Base-by-base conservation (phyloP, 1,140 invertebrate species). In the honey bee (Apis mellifera) region DNA sequence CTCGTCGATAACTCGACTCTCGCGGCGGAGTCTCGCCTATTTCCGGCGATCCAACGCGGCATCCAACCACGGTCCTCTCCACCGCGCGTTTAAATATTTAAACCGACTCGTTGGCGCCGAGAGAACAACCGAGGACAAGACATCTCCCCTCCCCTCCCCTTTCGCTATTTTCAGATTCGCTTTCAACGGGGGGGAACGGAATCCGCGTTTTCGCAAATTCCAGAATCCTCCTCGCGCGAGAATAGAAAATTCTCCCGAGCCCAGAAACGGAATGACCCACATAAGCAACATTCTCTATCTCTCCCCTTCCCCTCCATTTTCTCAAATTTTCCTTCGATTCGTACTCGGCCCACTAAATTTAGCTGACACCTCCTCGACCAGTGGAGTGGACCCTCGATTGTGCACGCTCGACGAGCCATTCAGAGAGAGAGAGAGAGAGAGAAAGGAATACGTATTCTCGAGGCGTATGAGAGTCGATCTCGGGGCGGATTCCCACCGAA, bases 391-490 rank as follows among this genome's bases (percentile, higher is more conserved):
- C n/a, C n/a, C n/a, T 26, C 32, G 32, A 32, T 32, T 32, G 32
- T 32, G 32, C 32, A 32, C 32, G 2, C 32, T 32, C 32, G 32
- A 32, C 4, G 32, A 32, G 32, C 32, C 32, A 32, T 32, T 32
- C 4, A 32, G 32, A 72, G 71, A 73, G 50, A 73, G 32, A 64
- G 26, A 59, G 50, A 76, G 71, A 75, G 70, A 83, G 74, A 74
- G 64, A 70, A 60, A 84, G 84, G 82, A 84, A 89, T n/a, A 86
- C 82, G 72, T 64, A 32, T 83, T 84, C 66, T 78, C 86, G 70
- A 87, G 83, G 92, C 87, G 92, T 94, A 93, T 93, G 93, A 93
- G 93, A 94, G 92, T 93, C 90, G 92, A 93, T 93, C 92, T 92
- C 91, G 86, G 92, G 93, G 92, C 92, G 92, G 92, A 94, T 94